Percentiles rank a stretch among this genome's conserved stretches.
phyloP scores from a whole-genome alignment of 2,113 vertebrate genomes.

The Corydoras sp. region DNA sequence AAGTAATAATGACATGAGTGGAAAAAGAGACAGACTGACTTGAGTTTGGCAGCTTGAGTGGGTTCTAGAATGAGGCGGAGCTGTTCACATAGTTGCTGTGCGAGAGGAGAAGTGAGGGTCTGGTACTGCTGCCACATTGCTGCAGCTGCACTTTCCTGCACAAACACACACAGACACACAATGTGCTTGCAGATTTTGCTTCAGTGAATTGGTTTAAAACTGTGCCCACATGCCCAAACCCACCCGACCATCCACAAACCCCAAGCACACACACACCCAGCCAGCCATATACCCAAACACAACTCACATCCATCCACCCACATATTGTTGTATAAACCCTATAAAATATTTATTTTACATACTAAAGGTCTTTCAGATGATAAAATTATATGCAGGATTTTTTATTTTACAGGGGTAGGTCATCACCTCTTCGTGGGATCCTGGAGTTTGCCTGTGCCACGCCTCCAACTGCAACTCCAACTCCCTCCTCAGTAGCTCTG shows the following conservation, averaged over 20 bases:
- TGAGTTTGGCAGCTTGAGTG: constrained; percentile 88
- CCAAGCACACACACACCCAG: no score
- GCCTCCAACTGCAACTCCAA: constrained; percentile 86
- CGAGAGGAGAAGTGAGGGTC: constrained; percentile 80
- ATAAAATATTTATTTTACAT: no score
- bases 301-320: no score
- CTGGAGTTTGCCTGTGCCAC: constrained; percentile 75
- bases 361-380: no score
- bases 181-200: neutral
- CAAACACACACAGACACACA: neutral
- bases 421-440: constrained; percentile 76
- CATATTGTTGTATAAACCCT: no score
- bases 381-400: no score
- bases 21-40: constrained; percentile 59
- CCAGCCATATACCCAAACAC: no score
- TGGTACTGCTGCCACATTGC: constrained; percentile 92
- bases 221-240: no score
- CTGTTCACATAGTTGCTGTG: constrained; percentile 94
- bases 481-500: constrained; percentile 78
- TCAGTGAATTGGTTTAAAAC: neutral
- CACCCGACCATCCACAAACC: no score
- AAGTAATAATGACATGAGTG: neutral
- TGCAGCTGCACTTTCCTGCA: constrained; percentile 78
- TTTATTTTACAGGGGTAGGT: no score
- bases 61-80: constrained; percentile 92